Conservation (phyloP, 2,113 vertebrate species). For the Ciconia maguari region DNA sequence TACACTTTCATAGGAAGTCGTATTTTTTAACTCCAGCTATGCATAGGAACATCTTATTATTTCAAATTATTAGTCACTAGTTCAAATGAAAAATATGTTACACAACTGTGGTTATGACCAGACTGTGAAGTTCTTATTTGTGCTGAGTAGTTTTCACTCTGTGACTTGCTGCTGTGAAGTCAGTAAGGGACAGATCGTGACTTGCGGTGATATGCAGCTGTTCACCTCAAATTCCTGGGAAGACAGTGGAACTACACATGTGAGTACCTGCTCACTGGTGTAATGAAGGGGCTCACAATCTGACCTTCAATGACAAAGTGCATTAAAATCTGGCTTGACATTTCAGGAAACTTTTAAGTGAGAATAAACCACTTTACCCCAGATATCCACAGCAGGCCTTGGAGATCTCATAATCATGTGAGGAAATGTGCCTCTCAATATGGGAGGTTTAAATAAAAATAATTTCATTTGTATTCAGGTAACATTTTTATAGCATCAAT, state of each 20-base stretch:
- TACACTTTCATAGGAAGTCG: neutral
- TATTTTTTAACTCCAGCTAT: neutral
- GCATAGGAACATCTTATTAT: neutral
- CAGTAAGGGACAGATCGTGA: neutral
- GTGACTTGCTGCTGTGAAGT: neutral
- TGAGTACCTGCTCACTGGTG: neutral
- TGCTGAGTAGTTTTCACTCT: neutral
- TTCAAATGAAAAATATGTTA: neutral
- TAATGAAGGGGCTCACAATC: neutral
- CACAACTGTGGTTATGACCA: neutral
- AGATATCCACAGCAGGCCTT: neutral
- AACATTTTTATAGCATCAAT: slow-evolving; percentile 52
- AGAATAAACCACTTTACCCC: neutral
- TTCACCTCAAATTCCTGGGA: neutral
- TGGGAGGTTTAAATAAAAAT: slow-evolving; percentile 27
- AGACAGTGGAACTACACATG: neutral
- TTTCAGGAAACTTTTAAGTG: neutral
- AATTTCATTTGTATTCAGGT: slow-evolving; percentile 40
- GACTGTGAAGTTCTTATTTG: neutral
- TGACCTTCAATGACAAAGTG: neutral
- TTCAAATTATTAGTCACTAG: neutral
- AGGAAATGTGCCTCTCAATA: neutral
- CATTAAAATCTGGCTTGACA: neutral
- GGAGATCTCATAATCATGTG: neutral
- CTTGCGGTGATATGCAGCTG: neutral